Base-by-base conservation (phyloP, 2,797 vertebrate genomes). In the Echiichthys vipera region DNA sequence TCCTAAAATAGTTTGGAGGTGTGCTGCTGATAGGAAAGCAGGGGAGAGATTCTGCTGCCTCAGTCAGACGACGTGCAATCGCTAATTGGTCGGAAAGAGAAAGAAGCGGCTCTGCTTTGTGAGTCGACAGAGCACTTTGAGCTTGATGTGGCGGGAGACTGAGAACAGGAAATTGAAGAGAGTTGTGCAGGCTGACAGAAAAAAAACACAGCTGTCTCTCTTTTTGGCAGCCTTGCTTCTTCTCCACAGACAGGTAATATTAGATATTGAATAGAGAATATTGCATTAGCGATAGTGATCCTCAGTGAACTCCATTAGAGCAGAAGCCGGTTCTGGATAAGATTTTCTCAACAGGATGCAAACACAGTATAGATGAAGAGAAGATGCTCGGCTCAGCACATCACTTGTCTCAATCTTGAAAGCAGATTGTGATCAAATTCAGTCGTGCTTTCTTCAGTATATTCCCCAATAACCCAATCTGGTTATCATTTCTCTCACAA, bases 241-340 rank as follows among this genome's bases (percentile, higher is more conserved):
- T 53, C 14, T 46, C 30, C 24, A 27, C 59, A 55, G 69, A 71
- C 76, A 68, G 70, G 68, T 67, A 61, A 72, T 77, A 81, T 74
- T 57, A 64, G 66, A 81, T 66, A 76, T 63, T 40, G 43, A 78
- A 70, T 0, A 30, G 50, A 56, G 58, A 75, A 64, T 29, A 74
- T 15, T 74, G 51, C 51, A 76, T 74, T 71, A 49, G 53, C 5
- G 11, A 65, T 27, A 78, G 51, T 13, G 29, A 75, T 80, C 32
- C 67, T 34, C 42, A 5, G 65, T 47, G 43, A 79, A 14, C 29
- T 71, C 72, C 56, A 67, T 65, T 71, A 66, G 20, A 65, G 64
- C 24, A 42, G 36, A 42, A 61, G 25, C 29, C 24, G 36, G 43
- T 36, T 57, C 20, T 4, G 17, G 49, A 73, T 65, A 40, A 76